A percentile compares a stretch with the other conserved stretches of the same genome.
These are phyloP conservation scores for Palaemon carinicauda DNA, from an alignment of 1,140 invertebrate genomes.

Conservation along the genomic window DNA sequence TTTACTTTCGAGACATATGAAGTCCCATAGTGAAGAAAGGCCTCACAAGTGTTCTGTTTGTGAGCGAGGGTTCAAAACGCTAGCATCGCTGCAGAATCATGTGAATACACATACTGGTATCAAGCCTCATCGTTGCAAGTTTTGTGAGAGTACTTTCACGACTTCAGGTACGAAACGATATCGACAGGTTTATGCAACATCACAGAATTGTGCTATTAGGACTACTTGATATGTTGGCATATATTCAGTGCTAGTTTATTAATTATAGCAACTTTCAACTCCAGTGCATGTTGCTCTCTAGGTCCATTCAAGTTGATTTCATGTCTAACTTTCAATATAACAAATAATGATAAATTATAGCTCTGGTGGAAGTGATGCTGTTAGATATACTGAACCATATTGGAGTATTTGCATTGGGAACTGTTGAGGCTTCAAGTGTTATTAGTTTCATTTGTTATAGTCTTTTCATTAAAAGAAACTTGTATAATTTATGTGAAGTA, in stretches of 20 bases:
- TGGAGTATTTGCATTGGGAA: slow-evolving; percentile 11
- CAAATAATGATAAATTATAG: background rate
- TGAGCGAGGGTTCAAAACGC: slow-evolving; percentile 93
- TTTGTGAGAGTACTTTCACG: slow-evolving; percentile 91
- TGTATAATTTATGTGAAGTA: background rate
- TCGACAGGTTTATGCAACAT: no score
- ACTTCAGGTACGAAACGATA: slow-evolving; percentile 78
- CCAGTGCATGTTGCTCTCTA: no score
- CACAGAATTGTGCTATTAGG: no score
- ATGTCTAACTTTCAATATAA: no score
- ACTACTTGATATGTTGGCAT: background rate
- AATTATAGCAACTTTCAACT: no score
- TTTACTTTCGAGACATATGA: slow-evolving; percentile 90
- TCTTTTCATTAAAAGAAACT: no score
- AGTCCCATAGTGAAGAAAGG: slow-evolving; percentile 92
- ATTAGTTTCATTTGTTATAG: background rate
- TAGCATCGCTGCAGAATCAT: slow-evolving; percentile 93
- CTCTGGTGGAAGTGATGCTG: background rate
- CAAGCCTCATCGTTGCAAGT: slow-evolving; percentile 93
- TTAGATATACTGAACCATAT: no score
- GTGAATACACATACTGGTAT: slow-evolving; percentile 96
- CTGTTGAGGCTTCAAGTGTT: no score
- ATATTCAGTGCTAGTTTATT: no score
- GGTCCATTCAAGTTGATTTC: no score
- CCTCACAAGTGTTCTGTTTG: slow-evolving; percentile 95